These are phyloP conservation scores for Thamnophis sirtalis DNA, from an alignment of 2,113 vertebrate species.

Conservation along the genomic window DNA sequence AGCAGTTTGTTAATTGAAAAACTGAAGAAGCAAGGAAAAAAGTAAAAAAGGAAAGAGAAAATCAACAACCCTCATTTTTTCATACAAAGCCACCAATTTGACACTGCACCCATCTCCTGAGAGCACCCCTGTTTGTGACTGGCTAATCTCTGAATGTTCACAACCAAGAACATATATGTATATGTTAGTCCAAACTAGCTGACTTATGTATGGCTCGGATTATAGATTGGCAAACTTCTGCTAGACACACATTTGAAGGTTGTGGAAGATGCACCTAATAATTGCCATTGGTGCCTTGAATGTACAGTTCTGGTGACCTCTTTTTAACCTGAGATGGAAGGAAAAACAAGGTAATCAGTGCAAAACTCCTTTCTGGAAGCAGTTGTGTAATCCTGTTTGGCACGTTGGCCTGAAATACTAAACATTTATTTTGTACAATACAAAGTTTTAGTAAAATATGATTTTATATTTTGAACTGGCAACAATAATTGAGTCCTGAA, in stretches of 20 bases:
- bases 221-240: background rate
- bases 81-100: background rate
- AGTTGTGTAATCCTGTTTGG: background rate
- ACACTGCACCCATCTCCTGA: background rate
- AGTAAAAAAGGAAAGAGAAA: background rate
- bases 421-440: background rate
- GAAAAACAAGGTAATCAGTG: background rate
- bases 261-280: background rate
- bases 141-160: background rate
- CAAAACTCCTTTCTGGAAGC: background rate
- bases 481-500: background rate
- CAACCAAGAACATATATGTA: background rate
- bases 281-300: background rate
- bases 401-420: background rate
- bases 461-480: background rate
- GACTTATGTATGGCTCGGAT: background rate
- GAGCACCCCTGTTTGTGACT: background rate
- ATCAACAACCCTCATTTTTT: background rate
- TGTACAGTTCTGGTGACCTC: background rate
- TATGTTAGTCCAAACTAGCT: background rate
- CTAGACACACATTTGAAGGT: background rate
- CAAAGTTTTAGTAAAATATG: background rate
- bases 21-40: background rate
- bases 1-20: background rate
- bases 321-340: background rate